phyloP scores from a whole-genome alignment of 53 echinoderm and acorn worm genomes.

The Holothuria leucospilota region DNA sequence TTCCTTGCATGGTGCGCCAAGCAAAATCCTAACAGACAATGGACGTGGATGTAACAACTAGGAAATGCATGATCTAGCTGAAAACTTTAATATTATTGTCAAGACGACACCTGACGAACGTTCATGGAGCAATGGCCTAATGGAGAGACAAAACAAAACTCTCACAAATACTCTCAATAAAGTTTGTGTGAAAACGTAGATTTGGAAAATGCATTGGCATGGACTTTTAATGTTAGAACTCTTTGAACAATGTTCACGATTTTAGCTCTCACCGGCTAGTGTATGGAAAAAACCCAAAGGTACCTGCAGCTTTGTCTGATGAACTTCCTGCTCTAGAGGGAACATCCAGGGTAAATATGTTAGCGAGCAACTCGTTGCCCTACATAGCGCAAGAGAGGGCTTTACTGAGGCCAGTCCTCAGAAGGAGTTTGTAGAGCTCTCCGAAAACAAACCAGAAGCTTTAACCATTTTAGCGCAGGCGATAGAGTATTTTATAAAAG shows the following conservation, averaged over 20 bases:
- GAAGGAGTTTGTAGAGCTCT: constrained; percentile 46
- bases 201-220: no score
- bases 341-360: constrained; percentile 28
- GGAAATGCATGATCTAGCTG: no score
- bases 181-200: background rate
- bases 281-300: constrained; percentile 36
- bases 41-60: constrained; percentile 14
- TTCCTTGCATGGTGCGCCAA: no score
- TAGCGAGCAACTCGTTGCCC: constrained; percentile 41
- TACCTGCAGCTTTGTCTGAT: background rate
- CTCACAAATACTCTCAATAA: no score
- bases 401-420: constrained; percentile 54
- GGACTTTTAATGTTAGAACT: no score
- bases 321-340: no score
- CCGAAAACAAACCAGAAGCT: constrained; percentile 34
- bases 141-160: no score
- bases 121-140: no score
- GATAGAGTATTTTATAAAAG: constrained; percentile 51
- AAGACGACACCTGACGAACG: no score
- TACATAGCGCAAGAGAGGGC: constrained; percentile 52
- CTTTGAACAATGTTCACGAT: no score
- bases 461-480: constrained; percentile 19
- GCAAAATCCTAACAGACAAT: constrained; percentile 12
- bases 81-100: no score
- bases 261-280: no score